Conservation (phyloP, 2,888 invertebrate species). For the Fragum fragum region DNA sequence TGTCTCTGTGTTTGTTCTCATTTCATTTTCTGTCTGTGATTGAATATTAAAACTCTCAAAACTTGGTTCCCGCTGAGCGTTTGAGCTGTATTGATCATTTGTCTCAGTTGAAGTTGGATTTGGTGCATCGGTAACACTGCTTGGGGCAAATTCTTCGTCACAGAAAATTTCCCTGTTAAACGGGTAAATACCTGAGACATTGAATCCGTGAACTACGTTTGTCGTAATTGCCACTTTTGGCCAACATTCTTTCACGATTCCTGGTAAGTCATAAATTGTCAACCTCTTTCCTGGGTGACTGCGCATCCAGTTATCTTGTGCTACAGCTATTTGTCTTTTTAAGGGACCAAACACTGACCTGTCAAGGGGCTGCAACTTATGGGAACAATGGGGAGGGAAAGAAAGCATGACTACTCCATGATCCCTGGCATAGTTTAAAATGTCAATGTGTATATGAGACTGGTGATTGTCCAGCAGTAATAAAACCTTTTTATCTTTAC, state of each 20-base stretch:
- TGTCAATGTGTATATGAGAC: slow-evolving; percentile 47
- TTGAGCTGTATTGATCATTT: not conserved
- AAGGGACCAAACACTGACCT: slow-evolving; percentile 51
- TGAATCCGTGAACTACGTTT: slow-evolving; percentile 26
- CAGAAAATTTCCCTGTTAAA: not conserved
- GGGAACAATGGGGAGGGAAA: slow-evolving; percentile 56
- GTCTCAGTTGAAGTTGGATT: not conserved
- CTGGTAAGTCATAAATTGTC: slow-evolving; percentile 54
- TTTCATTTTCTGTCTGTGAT: too few relatives aligned
- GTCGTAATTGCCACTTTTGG: slow-evolving; percentile 11
- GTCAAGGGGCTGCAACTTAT: slow-evolving; percentile 50
- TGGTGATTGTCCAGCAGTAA: slow-evolving; percentile 53
- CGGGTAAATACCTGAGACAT: not conserved
- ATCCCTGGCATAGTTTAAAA: slow-evolving; percentile 36
- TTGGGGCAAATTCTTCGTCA: not conserved
- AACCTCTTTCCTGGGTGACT: slow-evolving; percentile 77
- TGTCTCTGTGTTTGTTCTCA: not conserved
- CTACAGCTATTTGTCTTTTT: slow-evolving; percentile 18
- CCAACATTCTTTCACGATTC: not conserved
- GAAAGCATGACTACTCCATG: slow-evolving; percentile 53
- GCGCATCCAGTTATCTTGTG: slow-evolving; percentile 43
- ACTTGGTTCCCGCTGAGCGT: not conserved
- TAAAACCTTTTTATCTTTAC: slow-evolving; percentile 38
- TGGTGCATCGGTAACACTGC: not conserved
- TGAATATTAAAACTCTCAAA: too few relatives aligned